Conservation (phyloP, 2,113 vertebrate genomes). For the Myanophis thanlyinensis region DNA sequence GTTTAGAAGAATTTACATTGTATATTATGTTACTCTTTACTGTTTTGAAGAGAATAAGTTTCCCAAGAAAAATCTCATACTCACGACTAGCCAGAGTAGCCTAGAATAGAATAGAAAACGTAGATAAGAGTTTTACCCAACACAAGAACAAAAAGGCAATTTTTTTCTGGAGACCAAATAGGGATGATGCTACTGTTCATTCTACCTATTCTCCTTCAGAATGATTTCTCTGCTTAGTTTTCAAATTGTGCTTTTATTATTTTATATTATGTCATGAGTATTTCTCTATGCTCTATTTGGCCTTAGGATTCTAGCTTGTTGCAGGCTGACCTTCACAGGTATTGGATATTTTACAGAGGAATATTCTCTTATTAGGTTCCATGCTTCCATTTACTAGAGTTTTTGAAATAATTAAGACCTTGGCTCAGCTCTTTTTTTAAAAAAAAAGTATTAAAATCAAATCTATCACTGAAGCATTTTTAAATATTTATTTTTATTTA, state of each 20-base stretch:
- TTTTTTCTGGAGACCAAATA: neutral
- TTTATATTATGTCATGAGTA: neutral
- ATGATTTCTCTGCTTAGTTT: neutral
- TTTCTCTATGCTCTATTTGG: neutral
- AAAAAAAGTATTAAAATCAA: neutral
- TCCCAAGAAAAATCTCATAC: neutral
- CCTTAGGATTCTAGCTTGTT: neutral
- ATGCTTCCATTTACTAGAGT: neutral
- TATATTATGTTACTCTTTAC: neutral
- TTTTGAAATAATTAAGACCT: neutral
- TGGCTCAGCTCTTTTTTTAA: neutral
- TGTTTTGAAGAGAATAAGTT: neutral
- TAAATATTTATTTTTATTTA: neutral
- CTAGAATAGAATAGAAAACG: neutral
- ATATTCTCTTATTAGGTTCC: neutral
- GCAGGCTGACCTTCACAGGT: neutral
- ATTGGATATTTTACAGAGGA: neutral
- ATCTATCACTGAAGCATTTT: neutral
- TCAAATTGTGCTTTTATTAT: neutral
- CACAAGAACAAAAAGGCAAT: neutral
- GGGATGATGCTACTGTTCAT: neutral
- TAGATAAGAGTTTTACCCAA: neutral
- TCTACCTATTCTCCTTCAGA: neutral
- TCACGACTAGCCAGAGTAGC: neutral
- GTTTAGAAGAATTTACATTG: neutral